Evolutionary conservation across 1,140 invertebrate genomes (phyloP), one percentile per base, ranked within the genome.

Genomic region (Danaus plexippus): DNA sequence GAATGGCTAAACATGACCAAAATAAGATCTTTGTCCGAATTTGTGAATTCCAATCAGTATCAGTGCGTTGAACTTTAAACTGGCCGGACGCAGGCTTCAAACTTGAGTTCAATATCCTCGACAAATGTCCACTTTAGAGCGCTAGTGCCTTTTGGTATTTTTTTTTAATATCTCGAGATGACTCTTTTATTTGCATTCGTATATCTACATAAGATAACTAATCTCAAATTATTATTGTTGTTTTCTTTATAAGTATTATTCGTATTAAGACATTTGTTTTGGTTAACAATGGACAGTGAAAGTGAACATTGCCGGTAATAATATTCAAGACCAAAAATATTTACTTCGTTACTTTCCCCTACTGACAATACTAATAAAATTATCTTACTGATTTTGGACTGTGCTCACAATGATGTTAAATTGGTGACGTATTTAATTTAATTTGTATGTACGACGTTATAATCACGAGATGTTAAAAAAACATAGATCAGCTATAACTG

Each of bases 31-130:
- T 63, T 52, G 64, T 65, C 63, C 66, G 69, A 80, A 77, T 82
- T 76, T 73, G 73, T 77, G 70, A 79, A 85, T 86, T 82, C 77
- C 72, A 74, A 75, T 82, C 61, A 62, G 66, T 67, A 71, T 72
- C 70, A 67, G 78, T 83, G 63, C 83, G 71, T 82, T 87, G 67
- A 87, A 80, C 83, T 78, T 73, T 59, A 78, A 83, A 87, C 83
- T 81, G 83, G 83, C 71, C 78, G 69, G 64, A 69, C 66, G 67
- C 73, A 67, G 65, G 66, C 71, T 68, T 62, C 70, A 64, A 77
- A 80, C 64, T 73, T 62, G 64, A 74, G 83, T 86, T 85, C 83
- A 82, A 71, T 76, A 83, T 86, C 80, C 83, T 78, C 75, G 48
- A 59, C 43, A 75, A 76, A 77, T 79, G 67, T 72, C 71, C 78